A percentile compares a stretch with the other conserved stretches of the same genome.
These are phyloP conservation scores for Fregetta grallaria DNA, from an alignment of 2,113 vertebrate genomes.

Conservation along the genomic window DNA sequence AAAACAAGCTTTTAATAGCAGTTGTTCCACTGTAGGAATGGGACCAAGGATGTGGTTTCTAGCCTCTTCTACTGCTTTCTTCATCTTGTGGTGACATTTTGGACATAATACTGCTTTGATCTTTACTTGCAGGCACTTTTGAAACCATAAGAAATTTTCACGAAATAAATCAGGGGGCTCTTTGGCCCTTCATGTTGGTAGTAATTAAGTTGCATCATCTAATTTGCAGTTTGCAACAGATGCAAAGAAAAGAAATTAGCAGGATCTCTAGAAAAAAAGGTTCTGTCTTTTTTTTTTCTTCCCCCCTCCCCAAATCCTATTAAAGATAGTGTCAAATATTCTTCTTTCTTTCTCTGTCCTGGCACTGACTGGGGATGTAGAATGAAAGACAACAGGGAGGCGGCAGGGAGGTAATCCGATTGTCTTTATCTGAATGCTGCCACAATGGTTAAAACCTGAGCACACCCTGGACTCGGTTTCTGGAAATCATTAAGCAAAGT, in stretches of 20 bases:
- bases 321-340: not conserved
- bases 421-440: not conserved
- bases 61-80: not conserved
- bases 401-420: not conserved
- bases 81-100: not conserved
- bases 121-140: not conserved
- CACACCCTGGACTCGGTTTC: not conserved
- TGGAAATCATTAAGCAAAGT: conserved; percentile 25
- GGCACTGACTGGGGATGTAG: not conserved
- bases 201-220: not conserved
- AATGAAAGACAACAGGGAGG: not conserved
- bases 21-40: not conserved
- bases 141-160: not conserved
- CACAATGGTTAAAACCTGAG: not conserved
- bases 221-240: not conserved
- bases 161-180: not conserved
- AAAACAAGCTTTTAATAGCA: not conserved
- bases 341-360: not conserved
- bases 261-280: not conserved
- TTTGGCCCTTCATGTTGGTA: not conserved
- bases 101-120: not conserved
- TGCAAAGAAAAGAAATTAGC: not conserved
- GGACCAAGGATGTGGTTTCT: not conserved
- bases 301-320: not conserved
- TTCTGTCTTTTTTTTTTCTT: too few species aligned